phyloP scores from a whole-genome alignment of 1,140 invertebrate genomes.

The Achroia grisella region DNA sequence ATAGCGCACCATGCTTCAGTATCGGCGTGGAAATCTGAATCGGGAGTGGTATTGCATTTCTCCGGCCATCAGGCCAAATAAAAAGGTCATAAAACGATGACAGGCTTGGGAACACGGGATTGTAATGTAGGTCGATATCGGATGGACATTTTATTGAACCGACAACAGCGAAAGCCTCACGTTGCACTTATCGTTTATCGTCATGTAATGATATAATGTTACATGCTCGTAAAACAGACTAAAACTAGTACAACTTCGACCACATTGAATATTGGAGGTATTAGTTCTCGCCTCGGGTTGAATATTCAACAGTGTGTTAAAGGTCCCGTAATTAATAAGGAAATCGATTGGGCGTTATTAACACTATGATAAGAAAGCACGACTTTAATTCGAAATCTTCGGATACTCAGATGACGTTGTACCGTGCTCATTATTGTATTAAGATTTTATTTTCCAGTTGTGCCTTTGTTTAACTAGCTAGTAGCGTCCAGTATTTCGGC shows the following conservation, averaged over 20 bases:
- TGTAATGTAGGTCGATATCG: slow-evolving; percentile 55
- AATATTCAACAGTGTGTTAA: slow-evolving; percentile 49
- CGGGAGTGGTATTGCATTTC: slow-evolving; percentile 62
- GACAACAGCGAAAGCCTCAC: slow-evolving; percentile 51
- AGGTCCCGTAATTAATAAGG: slow-evolving; percentile 31
- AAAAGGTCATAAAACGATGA: slow-evolving; percentile 68
- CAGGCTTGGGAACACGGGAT: slow-evolving; percentile 59
- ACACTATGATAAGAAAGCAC: slow-evolving; percentile 8
- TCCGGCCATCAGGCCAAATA: slow-evolving; percentile 56
- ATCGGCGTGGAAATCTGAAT: slow-evolving; percentile 47
- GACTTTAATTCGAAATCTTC: slow-evolving; percentile 4
- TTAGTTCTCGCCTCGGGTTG: slow-evolving; percentile 33
- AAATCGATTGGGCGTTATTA: slow-evolving; percentile 28
- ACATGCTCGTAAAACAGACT: slow-evolving; percentile 60
- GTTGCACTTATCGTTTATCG: slow-evolving; percentile 64
- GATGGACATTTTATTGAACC: slow-evolving; percentile 48
- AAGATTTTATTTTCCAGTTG: slow-evolving; percentile 9
- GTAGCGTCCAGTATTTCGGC: slow-evolving; percentile 9
- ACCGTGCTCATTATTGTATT: slow-evolving; percentile 20
- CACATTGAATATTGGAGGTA: slow-evolving; percentile 25
- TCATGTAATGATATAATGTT: slow-evolving; percentile 58
- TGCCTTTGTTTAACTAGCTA: slow-evolving; percentile 25
- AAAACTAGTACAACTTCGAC: slow-evolving; percentile 31
- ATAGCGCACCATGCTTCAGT: slow-evolving; percentile 30
- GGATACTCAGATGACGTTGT: slow-evolving; percentile 9